Base-by-base conservation (phyloP, 2,888 invertebrate genomes). In the Acleris sparsana region DNA sequence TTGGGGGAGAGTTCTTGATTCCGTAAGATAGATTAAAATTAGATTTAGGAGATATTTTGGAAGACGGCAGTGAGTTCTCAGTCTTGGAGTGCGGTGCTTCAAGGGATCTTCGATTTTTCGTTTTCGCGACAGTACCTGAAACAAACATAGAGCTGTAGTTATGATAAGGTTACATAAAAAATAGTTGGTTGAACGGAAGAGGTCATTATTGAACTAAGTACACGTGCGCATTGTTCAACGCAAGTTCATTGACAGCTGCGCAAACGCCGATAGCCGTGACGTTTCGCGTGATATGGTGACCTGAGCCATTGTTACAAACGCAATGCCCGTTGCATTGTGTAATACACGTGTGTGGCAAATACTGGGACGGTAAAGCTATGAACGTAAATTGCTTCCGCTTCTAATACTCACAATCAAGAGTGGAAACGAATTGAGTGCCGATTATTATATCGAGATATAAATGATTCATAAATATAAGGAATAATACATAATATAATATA, bases 41-140 rank as follows among this genome's bases (percentile, higher is more conserved):
- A 84, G 74, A 82, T 87, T 87, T 92, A 80, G 88, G 84, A 79
- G 91, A 86, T 82, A 85, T 72, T 87, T 84, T 91, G 87, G 91
- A 90, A 90, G 91, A 89, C 87, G 88, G 86, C 83, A 87, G 84
- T 86, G 84, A 80, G 77, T 78, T 87, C 83, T 91, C 92, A 87
- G 88, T 88, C 87, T 91, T 92, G 78, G 84, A 75, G 72, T 84
- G 85, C 77, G 85, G 75, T 82, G 83, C 76, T 86, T 92, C 92
- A 72, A 86, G 74, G 72, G 86, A 77, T 77, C 87, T 86, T 70
- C 91, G 88, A 75, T 75, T 82, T 83, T 79, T 88, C 66, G 87
- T 72, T 83, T 88, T 91, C 46, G 84, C 75, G 69, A 77, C 77
- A 76, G 80, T 84, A 83, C 89, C 92, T 92, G 90, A 17, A 92